phyloP scores from a whole-genome alignment of 2,797 vertebrate species.

The Acanthiza pusilla region DNA sequence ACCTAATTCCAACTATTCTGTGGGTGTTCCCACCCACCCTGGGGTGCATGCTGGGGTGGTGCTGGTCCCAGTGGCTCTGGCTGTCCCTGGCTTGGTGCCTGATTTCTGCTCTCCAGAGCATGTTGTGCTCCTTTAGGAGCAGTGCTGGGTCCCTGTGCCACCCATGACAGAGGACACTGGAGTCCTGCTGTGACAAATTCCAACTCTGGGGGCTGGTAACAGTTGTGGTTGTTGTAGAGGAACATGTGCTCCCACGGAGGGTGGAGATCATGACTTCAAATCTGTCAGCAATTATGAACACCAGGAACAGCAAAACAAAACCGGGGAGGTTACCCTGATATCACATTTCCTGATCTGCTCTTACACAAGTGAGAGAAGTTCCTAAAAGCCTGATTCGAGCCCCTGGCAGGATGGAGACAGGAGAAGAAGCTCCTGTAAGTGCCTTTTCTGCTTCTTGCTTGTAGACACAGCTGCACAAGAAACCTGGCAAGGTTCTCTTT shows the following conservation, averaged over 20 bases:
- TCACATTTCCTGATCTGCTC: neutral
- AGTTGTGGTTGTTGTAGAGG: neutral
- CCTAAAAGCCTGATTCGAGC: neutral
- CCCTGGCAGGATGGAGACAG: neutral
- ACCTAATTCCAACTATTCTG: neutral
- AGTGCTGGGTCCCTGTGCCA: neutral
- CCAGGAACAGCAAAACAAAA: neutral
- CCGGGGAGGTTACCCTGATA: neutral
- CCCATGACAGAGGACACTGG: fast-evolving
- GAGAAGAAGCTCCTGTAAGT: constrained; percentile 15
- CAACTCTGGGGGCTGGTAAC: neutral
- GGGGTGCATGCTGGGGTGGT: neutral
- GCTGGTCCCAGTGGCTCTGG: neutral
- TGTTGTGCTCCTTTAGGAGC: neutral
- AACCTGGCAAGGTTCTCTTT: neutral
- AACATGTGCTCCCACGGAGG: fast-evolving
- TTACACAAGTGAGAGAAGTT: neutral
- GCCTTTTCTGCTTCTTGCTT: neutral
- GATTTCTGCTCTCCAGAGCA: neutral
- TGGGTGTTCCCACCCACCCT: neutral
- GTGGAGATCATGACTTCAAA: neutral
- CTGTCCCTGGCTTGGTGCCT: neutral
- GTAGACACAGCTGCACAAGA: neutral
- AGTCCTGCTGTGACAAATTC: neutral
- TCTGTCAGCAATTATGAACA: neutral